Evolutionary conservation across 2,113 vertebrate species (phyloP).

Genomic region (Melierax canorus): DNA sequence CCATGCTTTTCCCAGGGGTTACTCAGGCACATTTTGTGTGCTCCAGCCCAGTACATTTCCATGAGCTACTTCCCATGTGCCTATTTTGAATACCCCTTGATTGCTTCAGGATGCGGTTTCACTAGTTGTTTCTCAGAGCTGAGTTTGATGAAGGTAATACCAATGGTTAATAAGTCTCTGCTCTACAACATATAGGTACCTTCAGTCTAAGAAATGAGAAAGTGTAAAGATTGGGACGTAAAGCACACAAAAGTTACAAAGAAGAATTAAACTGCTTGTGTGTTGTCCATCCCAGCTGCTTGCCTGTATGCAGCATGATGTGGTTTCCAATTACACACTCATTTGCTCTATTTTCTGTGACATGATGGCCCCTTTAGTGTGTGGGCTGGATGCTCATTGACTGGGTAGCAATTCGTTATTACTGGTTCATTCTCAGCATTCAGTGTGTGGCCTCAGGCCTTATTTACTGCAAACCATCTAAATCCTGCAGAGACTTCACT

Average conservation of each 20-base stretch:
- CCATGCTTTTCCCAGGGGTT: neutral
- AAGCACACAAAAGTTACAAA: neutral
- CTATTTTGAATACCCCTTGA: neutral
- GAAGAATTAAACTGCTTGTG: neutral
- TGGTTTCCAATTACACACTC: neutral
- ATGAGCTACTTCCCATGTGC: neutral
- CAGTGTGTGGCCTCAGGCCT: neutral
- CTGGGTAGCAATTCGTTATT: neutral
- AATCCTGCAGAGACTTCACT: neutral
- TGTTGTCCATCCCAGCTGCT: neutral
- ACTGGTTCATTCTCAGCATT: neutral
- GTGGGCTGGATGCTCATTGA: neutral
- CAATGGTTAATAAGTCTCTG: neutral
- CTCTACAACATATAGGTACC: fast-evolving
- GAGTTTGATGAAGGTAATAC: neutral
- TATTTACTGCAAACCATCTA: neutral
- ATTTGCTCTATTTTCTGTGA: neutral
- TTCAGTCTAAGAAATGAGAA: neutral
- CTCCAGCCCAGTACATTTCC: slow-evolving; percentile 8
- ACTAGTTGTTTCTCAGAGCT: neutral
- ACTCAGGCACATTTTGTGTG: neutral
- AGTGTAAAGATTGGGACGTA: neutral
- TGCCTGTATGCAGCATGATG: neutral
- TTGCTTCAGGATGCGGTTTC: neutral
- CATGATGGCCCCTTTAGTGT: neutral